A percentile compares a stretch with the other conserved stretches of the same genome.
These are phyloP conservation scores for Littorina saxatilis DNA, from an alignment of 1,140 invertebrate genomes.

Conservation along the genomic window DNA sequence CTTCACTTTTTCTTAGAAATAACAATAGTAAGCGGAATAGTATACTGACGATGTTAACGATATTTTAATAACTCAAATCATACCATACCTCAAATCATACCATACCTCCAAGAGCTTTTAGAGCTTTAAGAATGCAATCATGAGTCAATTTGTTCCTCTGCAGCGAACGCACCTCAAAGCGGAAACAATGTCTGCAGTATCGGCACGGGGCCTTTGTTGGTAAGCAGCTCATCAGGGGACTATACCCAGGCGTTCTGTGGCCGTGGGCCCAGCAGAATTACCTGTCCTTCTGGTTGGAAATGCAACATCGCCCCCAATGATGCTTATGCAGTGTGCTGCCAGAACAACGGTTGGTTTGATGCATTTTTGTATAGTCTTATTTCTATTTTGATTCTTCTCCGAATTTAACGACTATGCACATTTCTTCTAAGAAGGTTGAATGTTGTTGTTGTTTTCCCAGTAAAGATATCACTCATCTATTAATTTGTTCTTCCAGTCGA, in stretches of 20 bases:
- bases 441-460: no score
- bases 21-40: not conserved
- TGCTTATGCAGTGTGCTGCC: not conserved
- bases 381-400: no score
- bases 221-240: not conserved
- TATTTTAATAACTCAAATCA: not conserved
- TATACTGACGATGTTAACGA: not conserved
- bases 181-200: not conserved
- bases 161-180: not conserved
- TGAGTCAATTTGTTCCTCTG: not conserved
- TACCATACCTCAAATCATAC: not conserved
- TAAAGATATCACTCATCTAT: no score
- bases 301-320: not conserved
- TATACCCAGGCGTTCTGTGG: not conserved
- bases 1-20: not conserved
- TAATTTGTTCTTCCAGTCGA: no score
- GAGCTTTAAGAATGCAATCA: not conserved
- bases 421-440: no score
- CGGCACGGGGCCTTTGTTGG: not conserved
- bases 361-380: no score
- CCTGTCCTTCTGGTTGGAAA: not conserved
- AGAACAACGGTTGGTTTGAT: not conserved
- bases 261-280: not conserved
- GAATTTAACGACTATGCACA: no score
- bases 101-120: not conserved